These are phyloP conservation scores for Charina bottae DNA, from an alignment of 2,113 vertebrate genomes.

Conservation along the genomic window DNA sequence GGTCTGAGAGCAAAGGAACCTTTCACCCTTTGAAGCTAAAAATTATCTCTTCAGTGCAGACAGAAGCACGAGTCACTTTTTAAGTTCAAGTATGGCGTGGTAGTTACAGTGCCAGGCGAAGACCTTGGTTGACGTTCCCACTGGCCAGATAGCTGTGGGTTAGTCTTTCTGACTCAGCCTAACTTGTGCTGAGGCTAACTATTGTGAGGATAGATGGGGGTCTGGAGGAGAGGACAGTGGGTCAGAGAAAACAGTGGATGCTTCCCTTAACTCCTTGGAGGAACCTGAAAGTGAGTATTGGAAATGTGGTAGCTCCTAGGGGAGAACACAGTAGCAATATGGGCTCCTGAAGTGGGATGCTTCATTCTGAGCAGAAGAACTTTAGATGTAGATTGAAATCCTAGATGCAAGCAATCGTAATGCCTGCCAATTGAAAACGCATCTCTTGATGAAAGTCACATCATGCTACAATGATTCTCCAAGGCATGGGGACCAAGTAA, in stretches of 20 bases:
- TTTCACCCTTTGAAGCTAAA: neutral
- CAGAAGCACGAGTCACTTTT: neutral
- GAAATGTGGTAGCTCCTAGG: neutral
- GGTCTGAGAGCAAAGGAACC: neutral
- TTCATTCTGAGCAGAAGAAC: neutral
- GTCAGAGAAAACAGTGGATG: neutral
- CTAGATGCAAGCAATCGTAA: neutral
- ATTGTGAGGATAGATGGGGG: neutral
- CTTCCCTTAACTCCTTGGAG: neutral
- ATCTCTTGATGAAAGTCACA: neutral
- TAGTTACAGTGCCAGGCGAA: neutral
- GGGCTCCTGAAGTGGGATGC: neutral
- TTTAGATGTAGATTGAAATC: neutral
- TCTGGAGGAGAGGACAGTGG: neutral
- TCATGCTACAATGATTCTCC: constrained; percentile 2
- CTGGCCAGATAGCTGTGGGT: too few species aligned
- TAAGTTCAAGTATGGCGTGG: too few species aligned
- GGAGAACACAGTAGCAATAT: neutral
- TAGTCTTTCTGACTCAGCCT: neutral
- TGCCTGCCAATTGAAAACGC: neutral
- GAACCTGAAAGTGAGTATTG: neutral
- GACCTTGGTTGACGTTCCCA: neutral
- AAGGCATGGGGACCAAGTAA: neutral
- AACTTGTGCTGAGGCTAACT: neutral
- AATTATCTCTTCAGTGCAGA: neutral